Conservation (phyloP, 2,113 vertebrate genomes). For the Herpetotheres cachinnans region DNA sequence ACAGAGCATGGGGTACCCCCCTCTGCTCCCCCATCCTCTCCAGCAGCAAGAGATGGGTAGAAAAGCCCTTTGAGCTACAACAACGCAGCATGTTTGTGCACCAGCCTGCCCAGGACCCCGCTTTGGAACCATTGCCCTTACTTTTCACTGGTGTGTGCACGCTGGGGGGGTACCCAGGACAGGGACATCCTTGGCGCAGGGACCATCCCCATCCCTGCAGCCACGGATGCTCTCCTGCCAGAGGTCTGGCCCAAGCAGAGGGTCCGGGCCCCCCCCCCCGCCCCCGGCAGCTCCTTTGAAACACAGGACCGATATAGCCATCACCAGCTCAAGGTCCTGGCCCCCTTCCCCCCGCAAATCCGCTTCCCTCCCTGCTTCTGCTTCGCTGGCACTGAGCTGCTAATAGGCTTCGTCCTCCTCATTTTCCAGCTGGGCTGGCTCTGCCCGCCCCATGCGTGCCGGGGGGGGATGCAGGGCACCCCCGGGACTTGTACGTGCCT, state of each 20-base stretch:
- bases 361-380: slow-evolving; percentile 40
- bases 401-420: slow-evolving; percentile 64
- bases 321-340: background rate
- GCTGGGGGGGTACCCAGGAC: background rate
- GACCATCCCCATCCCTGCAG: background rate
- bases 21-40: background rate
- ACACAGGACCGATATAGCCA: background rate
- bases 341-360: slow-evolving; percentile 38
- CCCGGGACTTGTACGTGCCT: slow-evolving; percentile 47
- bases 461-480: background rate
- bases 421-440: slow-evolving; percentile 49
- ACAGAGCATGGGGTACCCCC: accelerated
- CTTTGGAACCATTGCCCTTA: background rate
- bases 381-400: slow-evolving; percentile 56
- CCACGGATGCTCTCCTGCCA: background rate
- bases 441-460: background rate
- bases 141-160: accelerated
- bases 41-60: background rate
- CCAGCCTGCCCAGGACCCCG: accelerated
- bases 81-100: accelerated
- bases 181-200: background rate
- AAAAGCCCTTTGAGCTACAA: background rate
- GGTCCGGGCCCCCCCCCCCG: accelerated
- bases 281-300: background rate
- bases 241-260: background rate